phyloP scores from a whole-genome alignment of 2,888 invertebrate species.

The Clivina fossor region DNA sequence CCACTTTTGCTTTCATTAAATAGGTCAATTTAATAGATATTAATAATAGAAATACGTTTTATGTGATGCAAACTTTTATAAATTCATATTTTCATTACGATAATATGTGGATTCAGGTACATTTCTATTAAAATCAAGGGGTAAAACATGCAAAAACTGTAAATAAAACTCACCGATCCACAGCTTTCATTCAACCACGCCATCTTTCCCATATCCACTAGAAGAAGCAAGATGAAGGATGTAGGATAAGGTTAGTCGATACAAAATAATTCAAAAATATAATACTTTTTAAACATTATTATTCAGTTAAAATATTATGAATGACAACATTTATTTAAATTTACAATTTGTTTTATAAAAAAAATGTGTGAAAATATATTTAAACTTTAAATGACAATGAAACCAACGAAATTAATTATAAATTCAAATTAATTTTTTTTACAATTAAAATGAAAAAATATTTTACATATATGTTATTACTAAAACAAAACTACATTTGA shows the following conservation, averaged over 20 bases:
- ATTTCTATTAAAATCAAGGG: conserved; percentile 8
- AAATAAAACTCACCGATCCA: conserved; percentile 31
- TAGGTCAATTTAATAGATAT: conserved; percentile 19
- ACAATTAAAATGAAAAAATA: no score
- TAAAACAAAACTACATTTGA: no score
- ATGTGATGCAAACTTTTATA: background rate
- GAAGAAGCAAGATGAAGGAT: conserved; percentile 6
- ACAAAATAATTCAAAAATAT: conserved; percentile 9
- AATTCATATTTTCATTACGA: background rate
- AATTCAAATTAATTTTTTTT: no score
- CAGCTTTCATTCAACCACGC: conserved; percentile 30
- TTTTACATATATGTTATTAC: no score
- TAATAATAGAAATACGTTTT: conserved; percentile 9
- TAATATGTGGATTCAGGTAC: background rate
- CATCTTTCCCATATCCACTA: conserved; percentile 33
- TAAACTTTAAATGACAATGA: no score
- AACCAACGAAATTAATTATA: no score
- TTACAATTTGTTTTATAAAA: background rate
- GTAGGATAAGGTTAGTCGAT: background rate
- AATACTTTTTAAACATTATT: background rate
- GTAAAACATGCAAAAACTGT: conserved; percentile 18
- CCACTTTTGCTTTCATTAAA: conserved; percentile 33
- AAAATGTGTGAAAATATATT: no score
- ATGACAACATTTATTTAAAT: background rate
- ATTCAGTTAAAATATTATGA: background rate